phyloP scores from a whole-genome alignment of 2,888 invertebrate genomes.

The Drosophila kambysellisi region DNA sequence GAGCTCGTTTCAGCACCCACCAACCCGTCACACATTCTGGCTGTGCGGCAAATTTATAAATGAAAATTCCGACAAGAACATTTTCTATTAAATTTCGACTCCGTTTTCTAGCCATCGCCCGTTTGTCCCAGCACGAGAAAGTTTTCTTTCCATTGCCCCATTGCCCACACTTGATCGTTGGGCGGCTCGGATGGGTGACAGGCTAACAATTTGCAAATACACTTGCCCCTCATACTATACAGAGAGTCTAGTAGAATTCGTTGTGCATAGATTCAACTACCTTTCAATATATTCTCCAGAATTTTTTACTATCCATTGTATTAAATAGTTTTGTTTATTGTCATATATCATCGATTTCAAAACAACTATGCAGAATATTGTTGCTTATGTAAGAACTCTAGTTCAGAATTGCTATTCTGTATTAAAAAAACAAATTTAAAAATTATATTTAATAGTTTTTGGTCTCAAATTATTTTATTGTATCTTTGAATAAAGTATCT shows the following conservation, averaged over 20 bases:
- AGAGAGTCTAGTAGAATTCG: not conserved
- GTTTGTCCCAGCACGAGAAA: conserved; percentile 67
- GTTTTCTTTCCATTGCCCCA: conserved; percentile 69
- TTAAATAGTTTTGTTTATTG: not conserved
- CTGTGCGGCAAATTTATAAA: conserved; percentile 74
- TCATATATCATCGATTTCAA: not conserved
- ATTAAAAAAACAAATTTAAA: not conserved
- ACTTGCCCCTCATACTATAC: conserved; percentile 18
- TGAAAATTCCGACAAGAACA: conserved; percentile 82
- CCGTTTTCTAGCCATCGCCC: conserved; percentile 53
- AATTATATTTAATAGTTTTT: not conserved
- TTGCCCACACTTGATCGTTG: conserved; percentile 29
- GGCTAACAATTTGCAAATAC: conserved; percentile 44
- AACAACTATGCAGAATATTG: not conserved
- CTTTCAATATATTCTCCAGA: not conserved
- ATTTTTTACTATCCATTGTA: not conserved
- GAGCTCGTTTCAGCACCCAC: not conserved
- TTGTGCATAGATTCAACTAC: not conserved
- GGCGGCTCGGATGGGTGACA: conserved; percentile 39
- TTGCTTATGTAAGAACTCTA: not conserved
- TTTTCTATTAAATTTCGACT: conserved; percentile 79
- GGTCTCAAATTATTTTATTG: not conserved
- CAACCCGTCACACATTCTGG: conserved; percentile 8
- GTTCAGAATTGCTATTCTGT: not conserved
- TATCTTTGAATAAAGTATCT: not conserved